Conservation (phyloP, 2,797 vertebrate genomes). For the Tinamus major region DNA sequence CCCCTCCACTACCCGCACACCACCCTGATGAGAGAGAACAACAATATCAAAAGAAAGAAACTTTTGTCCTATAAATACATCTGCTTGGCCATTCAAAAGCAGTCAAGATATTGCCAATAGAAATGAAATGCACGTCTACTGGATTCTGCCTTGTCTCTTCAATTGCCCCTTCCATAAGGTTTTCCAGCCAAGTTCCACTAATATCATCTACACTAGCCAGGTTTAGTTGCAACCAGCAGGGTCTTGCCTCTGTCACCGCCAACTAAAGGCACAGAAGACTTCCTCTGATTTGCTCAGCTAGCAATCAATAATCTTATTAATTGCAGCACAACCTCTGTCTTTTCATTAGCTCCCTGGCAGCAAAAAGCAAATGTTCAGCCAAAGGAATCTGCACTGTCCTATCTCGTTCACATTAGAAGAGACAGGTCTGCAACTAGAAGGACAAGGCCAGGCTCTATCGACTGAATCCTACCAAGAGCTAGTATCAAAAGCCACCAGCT, state of each 20-base stretch:
- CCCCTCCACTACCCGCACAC: no score
- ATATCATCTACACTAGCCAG: not conserved
- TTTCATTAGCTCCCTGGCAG: not conserved
- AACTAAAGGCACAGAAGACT: not conserved
- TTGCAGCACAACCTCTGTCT: not conserved
- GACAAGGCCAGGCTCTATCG: rapidly evolving
- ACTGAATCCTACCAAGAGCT: not conserved
- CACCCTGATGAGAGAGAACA: not conserved
- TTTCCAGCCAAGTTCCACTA: not conserved
- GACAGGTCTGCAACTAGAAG: rapidly evolving
- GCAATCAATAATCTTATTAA: not conserved
- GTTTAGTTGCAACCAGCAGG: not conserved
- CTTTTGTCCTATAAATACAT: not conserved
- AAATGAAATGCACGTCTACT: rapidly evolving
- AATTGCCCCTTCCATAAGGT: not conserved
- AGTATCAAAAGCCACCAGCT: not conserved
- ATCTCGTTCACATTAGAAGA: not conserved
- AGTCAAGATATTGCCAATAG: not conserved
- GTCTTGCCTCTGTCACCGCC: not conserved
- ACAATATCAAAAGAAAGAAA: not conserved
- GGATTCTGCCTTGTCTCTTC: not conserved
- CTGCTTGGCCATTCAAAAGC: not conserved
- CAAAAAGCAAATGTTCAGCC: not conserved
- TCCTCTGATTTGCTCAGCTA: not conserved
- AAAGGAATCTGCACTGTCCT: not conserved